Conservation (phyloP, 2,113 vertebrate species). For the Cyprinodon tularosa region DNA sequence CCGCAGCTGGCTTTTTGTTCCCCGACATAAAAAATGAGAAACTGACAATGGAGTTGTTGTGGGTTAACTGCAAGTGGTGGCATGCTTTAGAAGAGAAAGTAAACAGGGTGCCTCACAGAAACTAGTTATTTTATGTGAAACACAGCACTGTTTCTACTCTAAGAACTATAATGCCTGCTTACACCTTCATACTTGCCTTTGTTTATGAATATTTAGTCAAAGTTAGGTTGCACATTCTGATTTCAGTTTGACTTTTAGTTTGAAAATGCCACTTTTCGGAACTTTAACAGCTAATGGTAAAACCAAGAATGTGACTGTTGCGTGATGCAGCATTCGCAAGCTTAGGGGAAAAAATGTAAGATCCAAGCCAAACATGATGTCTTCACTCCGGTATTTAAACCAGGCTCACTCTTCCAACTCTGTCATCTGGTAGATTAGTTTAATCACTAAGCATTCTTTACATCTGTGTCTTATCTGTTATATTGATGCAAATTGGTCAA, state of each 20-base stretch:
- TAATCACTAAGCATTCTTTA: no score
- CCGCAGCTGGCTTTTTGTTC: fast-evolving
- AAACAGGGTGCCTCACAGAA: neutral
- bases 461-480: no score
- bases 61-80: neutral
- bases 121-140: no score
- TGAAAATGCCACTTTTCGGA: neutral
- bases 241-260: neutral
- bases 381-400: neutral
- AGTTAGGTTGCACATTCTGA: neutral
- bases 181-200: neutral
- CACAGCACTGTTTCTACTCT: neutral
- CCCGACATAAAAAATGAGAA: neutral
- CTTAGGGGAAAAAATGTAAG: neutral
- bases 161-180: neutral
- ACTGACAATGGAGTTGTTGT: neutral
- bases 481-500: no score
- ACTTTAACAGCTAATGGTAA: neutral
- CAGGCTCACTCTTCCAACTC: neutral
- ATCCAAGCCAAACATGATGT: neutral
- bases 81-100: neutral
- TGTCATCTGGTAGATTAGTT: no score
- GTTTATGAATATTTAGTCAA: neutral
- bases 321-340: neutral
- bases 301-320: neutral